Percentiles rank a stretch among this genome's conserved stretches.
phyloP scores from a whole-genome alignment of 2,888 invertebrate genomes.

The Neuroscelio doddi region DNA sequence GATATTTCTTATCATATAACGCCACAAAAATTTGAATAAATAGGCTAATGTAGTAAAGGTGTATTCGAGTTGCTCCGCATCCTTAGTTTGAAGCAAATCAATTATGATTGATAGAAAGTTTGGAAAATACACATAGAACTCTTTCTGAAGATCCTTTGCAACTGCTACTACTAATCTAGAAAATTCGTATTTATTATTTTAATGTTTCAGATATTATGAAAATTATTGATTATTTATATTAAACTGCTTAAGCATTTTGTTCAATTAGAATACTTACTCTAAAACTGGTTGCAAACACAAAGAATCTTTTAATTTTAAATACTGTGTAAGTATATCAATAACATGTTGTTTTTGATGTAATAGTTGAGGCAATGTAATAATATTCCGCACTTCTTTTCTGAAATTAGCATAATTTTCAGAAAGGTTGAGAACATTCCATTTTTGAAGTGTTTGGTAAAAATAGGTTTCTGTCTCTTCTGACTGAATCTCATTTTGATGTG shows the following conservation, averaged over 20 bases:
- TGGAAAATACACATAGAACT: slow-evolving; percentile 91
- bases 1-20: slow-evolving; percentile 86
- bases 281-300: slow-evolving; percentile 86
- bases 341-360: slow-evolving; percentile 86
- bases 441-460: slow-evolving; percentile 86
- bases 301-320: slow-evolving; percentile 81
- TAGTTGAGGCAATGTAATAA: slow-evolving; percentile 89
- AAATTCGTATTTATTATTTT: no score
- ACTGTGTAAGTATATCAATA: slow-evolving; percentile 80
- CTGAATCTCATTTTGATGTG: slow-evolving; percentile 81
- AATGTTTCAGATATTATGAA: no score
- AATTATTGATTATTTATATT: no score
- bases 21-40: slow-evolving; percentile 91
- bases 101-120: slow-evolving; percentile 83
- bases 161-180: slow-evolving; percentile 86
- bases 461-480: slow-evolving; percentile 83
- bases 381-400: slow-evolving; percentile 81
- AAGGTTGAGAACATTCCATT: slow-evolving; percentile 92
- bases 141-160: slow-evolving; percentile 89
- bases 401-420: slow-evolving; percentile 87
- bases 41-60: slow-evolving; percentile 89
- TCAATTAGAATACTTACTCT: slow-evolving; percentile 80
- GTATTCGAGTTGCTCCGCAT: slow-evolving; percentile 90
- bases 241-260: no score
- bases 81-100: slow-evolving; percentile 81